Evolutionary conservation across 2,797 vertebrate species (phyloP).

Genomic region (Vespertilio murinus): DNA sequence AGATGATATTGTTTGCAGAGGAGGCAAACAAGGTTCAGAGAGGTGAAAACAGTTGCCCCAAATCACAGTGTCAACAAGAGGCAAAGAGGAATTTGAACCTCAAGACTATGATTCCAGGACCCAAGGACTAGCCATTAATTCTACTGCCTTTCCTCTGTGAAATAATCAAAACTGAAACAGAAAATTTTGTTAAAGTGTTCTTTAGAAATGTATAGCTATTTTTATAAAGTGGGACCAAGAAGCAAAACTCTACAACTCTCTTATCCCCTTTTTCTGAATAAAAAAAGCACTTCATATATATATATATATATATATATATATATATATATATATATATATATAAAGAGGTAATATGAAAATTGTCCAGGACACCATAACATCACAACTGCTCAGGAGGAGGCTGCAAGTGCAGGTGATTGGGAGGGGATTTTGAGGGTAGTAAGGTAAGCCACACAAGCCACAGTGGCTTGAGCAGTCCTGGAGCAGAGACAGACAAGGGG

Average conservation of each 20-base stretch:
- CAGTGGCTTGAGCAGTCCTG: no score
- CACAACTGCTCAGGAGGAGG: no score
- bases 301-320: no score
- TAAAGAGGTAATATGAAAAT: no score
- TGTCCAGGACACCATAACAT: no score
- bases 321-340: no score
- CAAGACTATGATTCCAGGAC: not conserved
- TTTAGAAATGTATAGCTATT: not conserved
- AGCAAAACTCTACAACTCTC: slow-evolving; percentile 11
- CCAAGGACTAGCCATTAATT: not conserved
- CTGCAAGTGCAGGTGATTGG: no score
- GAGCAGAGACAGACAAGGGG: no score
- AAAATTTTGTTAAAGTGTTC: not conserved
- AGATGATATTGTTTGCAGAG: not conserved
- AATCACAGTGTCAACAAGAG: not conserved
- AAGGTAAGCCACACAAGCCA: no score
- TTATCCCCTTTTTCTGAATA: not conserved
- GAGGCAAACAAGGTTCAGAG: slow-evolving; percentile 16
- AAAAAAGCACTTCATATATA: not conserved
- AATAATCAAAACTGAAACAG: not conserved
- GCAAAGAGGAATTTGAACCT: slow-evolving; percentile 23
- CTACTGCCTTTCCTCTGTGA: not conserved
- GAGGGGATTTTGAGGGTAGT: no score
- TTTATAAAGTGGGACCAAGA: not conserved
- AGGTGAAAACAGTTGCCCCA: not conserved